A percentile compares a stretch with the other conserved stretches of the same genome.
Conservation (phyloP, 2,888 invertebrate genomes). For the Campoplex capitator region DNA sequence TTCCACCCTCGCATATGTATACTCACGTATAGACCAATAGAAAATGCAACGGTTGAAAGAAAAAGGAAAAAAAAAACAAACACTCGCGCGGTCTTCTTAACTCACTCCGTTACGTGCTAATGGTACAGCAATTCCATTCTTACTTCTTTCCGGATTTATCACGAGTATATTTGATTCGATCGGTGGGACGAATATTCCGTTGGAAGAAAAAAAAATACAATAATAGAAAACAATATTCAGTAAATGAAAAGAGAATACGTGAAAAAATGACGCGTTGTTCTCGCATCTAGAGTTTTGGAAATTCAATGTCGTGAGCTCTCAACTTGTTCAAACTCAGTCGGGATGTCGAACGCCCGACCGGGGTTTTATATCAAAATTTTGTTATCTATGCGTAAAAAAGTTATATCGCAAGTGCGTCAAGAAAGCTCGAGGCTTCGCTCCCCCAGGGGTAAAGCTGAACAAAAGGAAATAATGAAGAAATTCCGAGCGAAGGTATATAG, state of each 20-base stretch:
- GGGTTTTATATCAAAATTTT: not conserved
- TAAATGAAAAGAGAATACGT: not conserved
- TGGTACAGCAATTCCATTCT: not conserved
- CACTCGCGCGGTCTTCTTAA: constrained; percentile 51
- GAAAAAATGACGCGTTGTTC: not conserved
- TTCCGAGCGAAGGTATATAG: not conserved
- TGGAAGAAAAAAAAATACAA: not conserved
- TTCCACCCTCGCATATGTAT: not conserved
- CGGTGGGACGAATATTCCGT: not conserved
- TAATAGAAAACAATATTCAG: not conserved
- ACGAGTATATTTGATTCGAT: not conserved
- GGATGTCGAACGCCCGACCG: not conserved
- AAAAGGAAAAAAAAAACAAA: constrained; percentile 14
- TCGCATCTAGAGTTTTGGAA: not conserved
- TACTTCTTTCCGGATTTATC: not conserved
- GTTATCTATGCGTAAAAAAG: constrained; percentile 16
- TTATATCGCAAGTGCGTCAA: constrained; percentile 3
- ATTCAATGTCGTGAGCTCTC: not conserved
- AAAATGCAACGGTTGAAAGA: constrained; percentile 3
- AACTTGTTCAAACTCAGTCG: not conserved
- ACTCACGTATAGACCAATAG: not conserved
- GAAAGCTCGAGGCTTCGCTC: not conserved
- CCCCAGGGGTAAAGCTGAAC: constrained; percentile 35
- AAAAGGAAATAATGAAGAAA: constrained; percentile 60
- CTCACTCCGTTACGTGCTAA: constrained; percentile 73